phyloP scores from a whole-genome alignment of 2,888 invertebrate genomes.

The Gortyna flavago region DNA sequence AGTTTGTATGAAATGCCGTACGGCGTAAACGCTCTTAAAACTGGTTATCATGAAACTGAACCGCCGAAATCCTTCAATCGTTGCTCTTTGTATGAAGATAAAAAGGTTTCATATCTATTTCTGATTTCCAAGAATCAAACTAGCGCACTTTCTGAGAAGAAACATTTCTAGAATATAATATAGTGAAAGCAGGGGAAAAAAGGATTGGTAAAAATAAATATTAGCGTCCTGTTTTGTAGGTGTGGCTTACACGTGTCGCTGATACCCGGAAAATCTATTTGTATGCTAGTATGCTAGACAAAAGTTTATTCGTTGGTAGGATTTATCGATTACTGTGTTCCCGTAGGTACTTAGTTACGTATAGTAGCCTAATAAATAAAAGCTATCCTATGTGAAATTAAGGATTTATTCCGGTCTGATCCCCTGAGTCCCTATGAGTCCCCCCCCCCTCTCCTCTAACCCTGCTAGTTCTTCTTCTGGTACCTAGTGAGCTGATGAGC shows the following conservation, averaged over 20 bases:
- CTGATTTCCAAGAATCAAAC: not conserved
- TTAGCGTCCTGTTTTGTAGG: not conserved
- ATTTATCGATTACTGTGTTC: not conserved
- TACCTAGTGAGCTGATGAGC: not conserved
- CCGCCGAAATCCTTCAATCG: not conserved
- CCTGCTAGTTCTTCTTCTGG: no score
- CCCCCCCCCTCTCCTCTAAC: no score
- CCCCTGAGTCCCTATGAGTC: no score
- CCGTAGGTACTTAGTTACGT: not conserved
- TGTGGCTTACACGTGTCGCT: not conserved
- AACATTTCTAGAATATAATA: not conserved
- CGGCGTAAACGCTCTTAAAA: no score
- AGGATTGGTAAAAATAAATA: not conserved
- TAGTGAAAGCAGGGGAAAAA: no score
- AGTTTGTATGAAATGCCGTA: no score
- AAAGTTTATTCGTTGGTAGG: not conserved
- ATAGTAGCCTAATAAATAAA: not conserved
- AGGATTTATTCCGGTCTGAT: no score
- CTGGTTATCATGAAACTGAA: not conserved
- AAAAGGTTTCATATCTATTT: conserved; percentile 7
- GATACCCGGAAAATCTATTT: not conserved
- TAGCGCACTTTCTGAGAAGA: not conserved
- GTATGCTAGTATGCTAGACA: no score
- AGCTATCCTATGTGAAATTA: not conserved
- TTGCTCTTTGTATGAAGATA: not conserved